A percentile compares a stretch with the other conserved stretches of the same genome.
These are phyloP conservation scores for Stegastes partitus DNA, from an alignment of 2,113 vertebrate genomes.

Conservation along the genomic window DNA sequence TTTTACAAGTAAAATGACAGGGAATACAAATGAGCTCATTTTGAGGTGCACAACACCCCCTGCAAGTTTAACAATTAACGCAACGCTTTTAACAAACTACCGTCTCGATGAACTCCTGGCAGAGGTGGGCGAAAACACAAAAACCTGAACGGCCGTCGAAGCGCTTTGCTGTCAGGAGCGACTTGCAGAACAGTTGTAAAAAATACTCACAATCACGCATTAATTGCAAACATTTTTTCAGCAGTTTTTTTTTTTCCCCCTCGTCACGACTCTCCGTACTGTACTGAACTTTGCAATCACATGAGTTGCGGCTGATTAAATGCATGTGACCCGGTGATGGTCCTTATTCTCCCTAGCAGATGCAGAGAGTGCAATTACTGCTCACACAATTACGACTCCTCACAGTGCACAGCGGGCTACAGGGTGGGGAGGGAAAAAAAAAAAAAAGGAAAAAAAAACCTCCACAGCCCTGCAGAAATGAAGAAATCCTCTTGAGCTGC, in stretches of 20 bases:
- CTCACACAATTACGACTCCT: slow-evolving; percentile 61
- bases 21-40: slow-evolving; percentile 66
- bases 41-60: slow-evolving; percentile 57
- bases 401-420: slow-evolving; percentile 43
- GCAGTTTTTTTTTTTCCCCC: no score
- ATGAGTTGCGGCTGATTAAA: slow-evolving; percentile 21
- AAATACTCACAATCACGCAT: not conserved
- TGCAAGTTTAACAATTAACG: slow-evolving; percentile 65
- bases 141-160: not conserved
- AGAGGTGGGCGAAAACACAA: slow-evolving; percentile 20
- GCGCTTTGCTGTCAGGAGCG: not conserved
- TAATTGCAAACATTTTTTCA: not conserved
- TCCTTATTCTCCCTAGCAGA: slow-evolving; percentile 62
- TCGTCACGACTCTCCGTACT: not conserved
- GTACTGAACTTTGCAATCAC: slow-evolving; percentile 2
- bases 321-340: slow-evolving; percentile 48
- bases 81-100: slow-evolving; percentile 64
- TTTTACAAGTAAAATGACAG: slow-evolving; percentile 41
- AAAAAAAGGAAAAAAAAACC: not conserved
- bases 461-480: slow-evolving; percentile 13
- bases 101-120: slow-evolving; percentile 34
- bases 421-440: not conserved
- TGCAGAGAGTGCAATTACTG: slow-evolving; percentile 66
- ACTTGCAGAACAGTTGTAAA: not conserved
- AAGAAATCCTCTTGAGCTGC: slow-evolving; percentile 12